phyloP scores from a whole-genome alignment of 2,113 vertebrate genomes.

The Nycticebus coucang region DNA sequence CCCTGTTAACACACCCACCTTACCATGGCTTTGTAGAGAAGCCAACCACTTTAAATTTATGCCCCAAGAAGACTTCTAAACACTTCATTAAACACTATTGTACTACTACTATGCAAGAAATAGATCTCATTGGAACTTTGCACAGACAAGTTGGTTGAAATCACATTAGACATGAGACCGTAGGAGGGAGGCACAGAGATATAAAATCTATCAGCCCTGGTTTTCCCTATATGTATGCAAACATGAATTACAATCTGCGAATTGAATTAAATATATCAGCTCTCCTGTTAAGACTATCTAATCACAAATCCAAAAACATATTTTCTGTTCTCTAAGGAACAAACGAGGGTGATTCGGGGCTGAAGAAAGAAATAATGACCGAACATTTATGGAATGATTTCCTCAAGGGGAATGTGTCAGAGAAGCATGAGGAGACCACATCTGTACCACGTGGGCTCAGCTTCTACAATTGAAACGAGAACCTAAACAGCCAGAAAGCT shows the following conservation, averaged over 20 bases:
- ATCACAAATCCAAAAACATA: background rate
- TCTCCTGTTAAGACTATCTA: constrained; percentile 53
- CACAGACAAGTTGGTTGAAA: background rate
- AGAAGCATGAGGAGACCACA: background rate
- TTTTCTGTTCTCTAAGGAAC: constrained; percentile 2
- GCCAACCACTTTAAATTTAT: constrained; percentile 57
- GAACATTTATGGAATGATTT: constrained; percentile 34
- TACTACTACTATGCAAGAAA: constrained; percentile 1
- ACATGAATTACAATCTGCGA: constrained; percentile 72
- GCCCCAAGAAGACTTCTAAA: background rate
- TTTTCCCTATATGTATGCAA: constrained; percentile 45
- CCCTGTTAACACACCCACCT: constrained; percentile 33
- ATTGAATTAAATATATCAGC: constrained; percentile 46
- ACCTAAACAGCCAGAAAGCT: background rate
- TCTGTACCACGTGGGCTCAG: background rate
- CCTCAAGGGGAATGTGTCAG: background rate
- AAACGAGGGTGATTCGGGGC: background rate
- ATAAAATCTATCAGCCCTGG: constrained; percentile 49
- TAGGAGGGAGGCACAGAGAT: constrained; percentile 19
- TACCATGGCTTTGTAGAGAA: constrained; percentile 35
- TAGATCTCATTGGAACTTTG: constrained; percentile 23
- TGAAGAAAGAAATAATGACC: background rate
- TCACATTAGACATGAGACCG: constrained; percentile 31
- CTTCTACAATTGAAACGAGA: background rate
- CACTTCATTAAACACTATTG: constrained; percentile 58